phyloP scores from a whole-genome alignment of 2,797 vertebrate species.

The Brotula barbata region DNA sequence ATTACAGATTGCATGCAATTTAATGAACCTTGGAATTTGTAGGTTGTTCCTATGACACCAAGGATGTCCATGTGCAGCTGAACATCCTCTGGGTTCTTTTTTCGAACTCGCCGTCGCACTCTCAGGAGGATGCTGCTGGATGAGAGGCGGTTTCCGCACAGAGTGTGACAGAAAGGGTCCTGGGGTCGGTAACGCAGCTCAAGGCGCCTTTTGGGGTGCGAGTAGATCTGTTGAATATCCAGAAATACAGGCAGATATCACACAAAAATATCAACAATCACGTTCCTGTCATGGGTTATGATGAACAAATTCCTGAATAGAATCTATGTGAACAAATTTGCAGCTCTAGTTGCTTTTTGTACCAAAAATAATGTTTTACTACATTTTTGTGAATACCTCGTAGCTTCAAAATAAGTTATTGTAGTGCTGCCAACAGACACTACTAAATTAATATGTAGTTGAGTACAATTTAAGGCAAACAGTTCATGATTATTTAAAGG shows the following conservation, averaged over 20 bases:
- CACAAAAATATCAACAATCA: not conserved
- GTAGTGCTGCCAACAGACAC: no score
- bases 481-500: no score
- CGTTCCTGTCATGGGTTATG: no score
- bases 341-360: no score
- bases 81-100: constrained; percentile 66
- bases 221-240: constrained; percentile 78
- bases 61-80: constrained; percentile 84
- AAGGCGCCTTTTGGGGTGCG: constrained; percentile 85
- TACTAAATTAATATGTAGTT: no score
- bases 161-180: constrained; percentile 92
- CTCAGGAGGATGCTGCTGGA: constrained; percentile 89
- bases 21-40: constrained; percentile 93
- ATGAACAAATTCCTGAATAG: no score
- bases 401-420: no score
- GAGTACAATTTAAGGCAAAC: no score
- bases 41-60: constrained; percentile 87
- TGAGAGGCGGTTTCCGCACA: constrained; percentile 91
- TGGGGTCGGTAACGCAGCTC: constrained; percentile 91
- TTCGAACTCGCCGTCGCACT: constrained; percentile 78
- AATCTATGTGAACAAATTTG: no score
- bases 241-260: not conserved
- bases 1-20: no score
- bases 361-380: no score
- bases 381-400: no score